phyloP scores from a whole-genome alignment of 2,888 invertebrate genomes.

The Mesodorylaimus sp. region DNA sequence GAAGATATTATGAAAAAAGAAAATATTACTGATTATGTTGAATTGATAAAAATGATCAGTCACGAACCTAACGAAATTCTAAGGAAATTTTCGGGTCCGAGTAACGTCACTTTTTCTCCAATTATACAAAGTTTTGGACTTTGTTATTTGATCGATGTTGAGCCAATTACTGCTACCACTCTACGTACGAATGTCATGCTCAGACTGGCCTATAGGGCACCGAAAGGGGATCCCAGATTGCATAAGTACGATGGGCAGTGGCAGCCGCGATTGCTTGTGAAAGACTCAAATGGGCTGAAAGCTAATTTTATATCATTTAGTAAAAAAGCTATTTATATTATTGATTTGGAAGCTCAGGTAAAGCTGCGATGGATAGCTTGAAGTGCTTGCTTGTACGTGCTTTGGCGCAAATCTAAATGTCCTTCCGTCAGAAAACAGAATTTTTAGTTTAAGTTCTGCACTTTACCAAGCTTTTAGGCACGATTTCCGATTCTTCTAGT shows the following conservation, averaged over 20 bases:
- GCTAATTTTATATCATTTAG: not conserved
- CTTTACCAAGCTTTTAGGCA: too few species aligned
- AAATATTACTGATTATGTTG: not conserved
- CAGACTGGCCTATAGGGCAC: not conserved
- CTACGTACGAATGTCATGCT: not conserved
- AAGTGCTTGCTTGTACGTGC: too few species aligned
- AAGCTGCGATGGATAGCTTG: not conserved
- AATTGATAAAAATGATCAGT: not conserved
- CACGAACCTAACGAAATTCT: not conserved
- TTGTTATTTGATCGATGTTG: not conserved
- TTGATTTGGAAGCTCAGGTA: not conserved
- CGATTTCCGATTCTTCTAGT: too few species aligned
- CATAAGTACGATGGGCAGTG: not conserved
- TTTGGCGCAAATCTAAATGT: too few species aligned
- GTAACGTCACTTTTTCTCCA: not conserved
- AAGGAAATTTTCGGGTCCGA: not conserved
- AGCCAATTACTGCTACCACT: not conserved
- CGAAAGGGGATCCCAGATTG: too few species aligned
- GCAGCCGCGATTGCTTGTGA: not conserved
- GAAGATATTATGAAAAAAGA: not conserved
- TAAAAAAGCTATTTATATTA: not conserved
- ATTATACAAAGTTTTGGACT: not conserved
- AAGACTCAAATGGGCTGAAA: not conserved
- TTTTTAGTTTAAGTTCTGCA: too few species aligned
- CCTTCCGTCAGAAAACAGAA: too few species aligned